Conservation (phyloP, 1,140 invertebrate genomes). For the Paramacrobiotus metropolitanus region DNA sequence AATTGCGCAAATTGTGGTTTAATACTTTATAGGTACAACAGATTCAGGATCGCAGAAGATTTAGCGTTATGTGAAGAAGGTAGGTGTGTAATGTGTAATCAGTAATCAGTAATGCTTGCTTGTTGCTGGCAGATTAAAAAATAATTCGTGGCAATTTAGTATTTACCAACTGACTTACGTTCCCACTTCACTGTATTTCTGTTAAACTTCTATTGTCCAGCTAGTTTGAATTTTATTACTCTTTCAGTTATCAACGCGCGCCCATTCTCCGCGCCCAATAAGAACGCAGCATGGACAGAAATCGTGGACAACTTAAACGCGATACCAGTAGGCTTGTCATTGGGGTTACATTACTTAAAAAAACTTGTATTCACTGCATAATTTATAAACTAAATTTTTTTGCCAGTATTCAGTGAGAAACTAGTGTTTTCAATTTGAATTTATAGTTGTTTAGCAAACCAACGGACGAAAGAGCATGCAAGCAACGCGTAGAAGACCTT, state of each 20-base stretch:
- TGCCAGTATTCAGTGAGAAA: not conserved
- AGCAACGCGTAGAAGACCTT: not conserved
- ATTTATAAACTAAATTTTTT: not conserved
- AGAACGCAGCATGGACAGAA: not conserved
- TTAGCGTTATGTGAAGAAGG: not conserved
- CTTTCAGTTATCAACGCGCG: not conserved
- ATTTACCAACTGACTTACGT: too few species aligned
- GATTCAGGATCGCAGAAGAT: not conserved
- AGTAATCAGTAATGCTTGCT: too few species aligned
- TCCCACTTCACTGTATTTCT: too few species aligned
- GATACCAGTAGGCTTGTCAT: not conserved
- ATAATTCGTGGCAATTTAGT: too few species aligned
- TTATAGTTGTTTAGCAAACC: not conserved
- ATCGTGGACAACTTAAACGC: not conserved
- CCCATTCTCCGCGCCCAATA: not conserved
- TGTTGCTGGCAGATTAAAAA: too few species aligned
- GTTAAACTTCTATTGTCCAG: too few species aligned
- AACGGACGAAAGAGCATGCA: not conserved
- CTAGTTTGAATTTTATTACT: too few species aligned
- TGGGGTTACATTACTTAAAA: not conserved
- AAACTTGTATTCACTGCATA: not conserved
- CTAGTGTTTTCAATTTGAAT: not conserved
- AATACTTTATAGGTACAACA: slow-evolving; percentile 1
- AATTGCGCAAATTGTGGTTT: too few species aligned
- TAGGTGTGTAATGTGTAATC: too few species aligned